Conservation (phyloP, 2,888 invertebrate species). For the Drosophila trichaetosa region DNA sequence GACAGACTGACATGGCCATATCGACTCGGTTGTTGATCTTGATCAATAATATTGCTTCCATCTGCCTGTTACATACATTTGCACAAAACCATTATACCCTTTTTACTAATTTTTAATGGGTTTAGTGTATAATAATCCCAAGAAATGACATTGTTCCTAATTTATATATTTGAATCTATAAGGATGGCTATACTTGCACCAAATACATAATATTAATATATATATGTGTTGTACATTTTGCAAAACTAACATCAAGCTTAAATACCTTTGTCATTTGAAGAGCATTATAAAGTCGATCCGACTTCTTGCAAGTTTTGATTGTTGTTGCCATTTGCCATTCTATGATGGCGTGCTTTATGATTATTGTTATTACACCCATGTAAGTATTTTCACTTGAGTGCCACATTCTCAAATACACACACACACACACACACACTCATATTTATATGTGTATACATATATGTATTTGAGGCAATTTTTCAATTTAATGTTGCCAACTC, state of each 20-base stretch:
- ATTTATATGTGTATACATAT: conserved; percentile 1
- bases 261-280: background rate
- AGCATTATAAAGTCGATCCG: conserved; percentile 12
- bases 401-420: background rate
- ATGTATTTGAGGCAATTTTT: conserved; percentile 67
- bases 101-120: too few relatives aligned
- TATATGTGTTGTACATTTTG: background rate
- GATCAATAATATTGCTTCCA: too few relatives aligned
- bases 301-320: conserved; percentile 7
- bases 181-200: background rate
- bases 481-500: conserved; percentile 68
- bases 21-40: too few relatives aligned
- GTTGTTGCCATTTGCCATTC: conserved; percentile 29
- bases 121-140: background rate
- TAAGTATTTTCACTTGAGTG: conserved; percentile 49
- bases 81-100: too few relatives aligned
- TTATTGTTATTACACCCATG: conserved; percentile 67
- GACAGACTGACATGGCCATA: too few relatives aligned
- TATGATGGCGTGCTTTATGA: conserved; percentile 58
- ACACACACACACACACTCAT: conserved; percentile 8
- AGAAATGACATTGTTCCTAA: background rate
- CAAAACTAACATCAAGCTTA: background rate
- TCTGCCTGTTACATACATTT: too few relatives aligned
- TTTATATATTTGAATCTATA: background rate
- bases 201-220: background rate